phyloP scores from a whole-genome alignment of 2,113 vertebrate genomes.

The Ardeotis arabs region DNA sequence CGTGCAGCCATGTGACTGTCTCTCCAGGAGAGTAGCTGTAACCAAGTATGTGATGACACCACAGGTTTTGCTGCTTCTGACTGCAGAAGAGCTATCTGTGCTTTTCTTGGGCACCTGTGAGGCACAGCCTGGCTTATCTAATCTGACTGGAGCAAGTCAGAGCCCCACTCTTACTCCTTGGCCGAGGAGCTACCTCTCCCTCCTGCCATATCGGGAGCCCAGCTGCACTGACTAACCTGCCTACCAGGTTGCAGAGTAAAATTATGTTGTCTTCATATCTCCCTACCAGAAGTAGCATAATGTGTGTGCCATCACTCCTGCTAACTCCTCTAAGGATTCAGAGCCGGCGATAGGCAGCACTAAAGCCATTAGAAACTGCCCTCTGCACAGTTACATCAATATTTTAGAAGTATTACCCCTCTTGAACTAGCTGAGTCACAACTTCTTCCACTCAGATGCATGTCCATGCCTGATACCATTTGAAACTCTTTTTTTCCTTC shows the following conservation, averaged over 20 bases:
- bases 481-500: not conserved
- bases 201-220: fast-evolving
- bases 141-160: not conserved
- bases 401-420: not conserved
- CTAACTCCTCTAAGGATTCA: not conserved
- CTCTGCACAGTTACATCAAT: not conserved
- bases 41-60: not conserved
- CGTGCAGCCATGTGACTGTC: not conserved
- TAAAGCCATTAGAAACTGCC: not conserved
- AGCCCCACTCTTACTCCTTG: not conserved
- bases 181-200: not conserved
- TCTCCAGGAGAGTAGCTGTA: not conserved
- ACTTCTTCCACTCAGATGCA: not conserved
- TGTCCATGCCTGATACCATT: not conserved
- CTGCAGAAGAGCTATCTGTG: not conserved
- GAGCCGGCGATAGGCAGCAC: not conserved
- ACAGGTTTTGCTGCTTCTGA: not conserved
- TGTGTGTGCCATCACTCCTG: not conserved
- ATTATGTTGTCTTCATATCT: not conserved
- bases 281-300: not conserved
- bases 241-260: not conserved
- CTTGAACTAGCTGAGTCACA: not conserved
- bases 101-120: not conserved
- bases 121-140: not conserved
- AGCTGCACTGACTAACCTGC: not conserved